Base-by-base conservation (phyloP, 2,888 invertebrate genomes). In the Microchrysa polita region DNA sequence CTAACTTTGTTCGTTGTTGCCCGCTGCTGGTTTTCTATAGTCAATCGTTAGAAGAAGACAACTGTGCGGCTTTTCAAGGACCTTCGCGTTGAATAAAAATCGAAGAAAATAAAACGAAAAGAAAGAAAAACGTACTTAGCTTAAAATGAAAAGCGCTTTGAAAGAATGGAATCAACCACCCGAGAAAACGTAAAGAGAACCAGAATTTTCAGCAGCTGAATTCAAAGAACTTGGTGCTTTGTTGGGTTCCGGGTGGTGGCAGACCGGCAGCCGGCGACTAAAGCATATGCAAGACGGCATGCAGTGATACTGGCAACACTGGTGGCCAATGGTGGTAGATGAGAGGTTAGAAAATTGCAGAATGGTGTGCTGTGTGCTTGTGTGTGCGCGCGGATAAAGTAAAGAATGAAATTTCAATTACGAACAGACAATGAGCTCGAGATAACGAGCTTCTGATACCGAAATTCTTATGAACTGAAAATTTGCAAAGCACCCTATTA, bases 381-480 rank as follows among this genome's bases (percentile, higher is more conserved):
- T 34, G 27, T 34, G 27, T 40, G 61, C 61, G 61, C 40, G 61
- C 61, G 61, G 61, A 61, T 61, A 61, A 61, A 61, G 55, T 44
- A 69, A 57, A 57, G 23, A 52, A 40, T 22, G 48, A 69, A 67
- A 55, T 69, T 69, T 69, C 69, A 69, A 69, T 69, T 69, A 69
- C 69, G 18, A 18, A 57, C 20, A 69, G 57, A 69, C 69, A 69
- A 69, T 69, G 69, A 57, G 57, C 34, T 22, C 22, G 5, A 69
- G 69, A 69, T 69, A 69, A 55, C 69, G 69, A 55, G 69, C 55
- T 57, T 42, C 27, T 18, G 69, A 69, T 69, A 69, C 20, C 18
- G 57, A 42, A 69, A 69, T 69, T 69, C 55, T 57, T 69, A 69
- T 57, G 69, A 69, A 69, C 57, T 69, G 69, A 69, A 69, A 69